Evolutionary conservation across 2,113 vertebrate genomes (phyloP).

Genomic region (Pionites leucogaster): DNA sequence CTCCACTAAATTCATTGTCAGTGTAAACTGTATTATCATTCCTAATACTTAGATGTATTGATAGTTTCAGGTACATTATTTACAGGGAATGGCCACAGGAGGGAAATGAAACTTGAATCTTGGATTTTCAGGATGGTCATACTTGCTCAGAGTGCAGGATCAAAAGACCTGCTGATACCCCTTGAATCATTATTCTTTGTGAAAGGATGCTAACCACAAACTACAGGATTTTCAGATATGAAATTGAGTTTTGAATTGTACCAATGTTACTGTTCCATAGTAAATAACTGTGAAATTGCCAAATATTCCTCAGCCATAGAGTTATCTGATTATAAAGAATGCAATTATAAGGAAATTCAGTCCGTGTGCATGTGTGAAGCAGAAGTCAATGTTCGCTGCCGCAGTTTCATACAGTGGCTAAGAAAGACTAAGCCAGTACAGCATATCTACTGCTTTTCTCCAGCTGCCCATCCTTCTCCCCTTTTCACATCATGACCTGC

Average conservation of each 20-base stretch:
- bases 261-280: neutral
- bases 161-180: neutral
- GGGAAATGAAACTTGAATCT: neutral
- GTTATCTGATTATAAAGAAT: neutral
- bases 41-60: neutral
- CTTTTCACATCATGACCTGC: neutral
- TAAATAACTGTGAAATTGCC: neutral
- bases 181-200: neutral
- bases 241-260: neutral
- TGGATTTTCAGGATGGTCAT: neutral
- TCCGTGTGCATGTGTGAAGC: neutral
- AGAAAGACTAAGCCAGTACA: neutral
- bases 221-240: neutral
- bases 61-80: neutral
- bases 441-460: neutral
- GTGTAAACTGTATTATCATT: neutral
- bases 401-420: accelerated
- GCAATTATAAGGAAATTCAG: neutral
- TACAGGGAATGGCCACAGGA: neutral
- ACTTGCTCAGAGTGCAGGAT: neutral
- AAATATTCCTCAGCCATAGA: neutral
- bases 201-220: neutral
- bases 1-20: neutral
- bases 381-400: neutral
- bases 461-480: neutral